Conservation (phyloP, 1,140 invertebrate genomes). For the Nebria ingens region DNA sequence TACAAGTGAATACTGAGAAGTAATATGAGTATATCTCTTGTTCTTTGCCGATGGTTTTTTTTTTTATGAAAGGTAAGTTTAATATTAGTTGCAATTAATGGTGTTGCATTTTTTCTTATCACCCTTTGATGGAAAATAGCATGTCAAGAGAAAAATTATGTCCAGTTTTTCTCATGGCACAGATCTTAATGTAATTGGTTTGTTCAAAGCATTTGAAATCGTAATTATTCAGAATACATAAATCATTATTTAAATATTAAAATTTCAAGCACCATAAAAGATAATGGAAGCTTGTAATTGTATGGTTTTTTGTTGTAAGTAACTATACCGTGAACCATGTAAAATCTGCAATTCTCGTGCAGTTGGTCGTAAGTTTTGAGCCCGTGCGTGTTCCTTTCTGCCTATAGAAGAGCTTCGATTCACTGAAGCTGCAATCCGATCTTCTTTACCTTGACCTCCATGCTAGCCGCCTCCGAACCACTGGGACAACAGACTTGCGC, state of each 20-base stretch:
- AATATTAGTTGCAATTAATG: no score
- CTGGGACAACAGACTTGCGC: not conserved
- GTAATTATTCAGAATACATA: not conserved
- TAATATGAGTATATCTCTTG: no score
- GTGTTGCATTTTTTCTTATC: no score
- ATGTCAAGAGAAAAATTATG: no score
- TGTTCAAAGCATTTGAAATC: no score
- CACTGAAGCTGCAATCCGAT: not conserved
- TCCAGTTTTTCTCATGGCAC: no score
- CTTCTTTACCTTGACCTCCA: not conserved
- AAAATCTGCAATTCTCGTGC: constrained; percentile 3
- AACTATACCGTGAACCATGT: not conserved
- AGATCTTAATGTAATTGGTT: no score
- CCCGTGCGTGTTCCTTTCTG: not conserved
- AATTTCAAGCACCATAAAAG: constrained; percentile 1
- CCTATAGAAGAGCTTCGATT: not conserved
- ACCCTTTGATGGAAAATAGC: no score
- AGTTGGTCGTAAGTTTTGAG: not conserved
- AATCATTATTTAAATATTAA: constrained; percentile 3
- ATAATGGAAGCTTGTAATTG: constrained; percentile 5
- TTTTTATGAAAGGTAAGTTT: no score
- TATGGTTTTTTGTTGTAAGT: not conserved
- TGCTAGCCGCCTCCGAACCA: not conserved
- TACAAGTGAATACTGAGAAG: no score
- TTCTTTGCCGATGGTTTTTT: no score